Conservation (phyloP, 2,888 invertebrate genomes). For the Cepaea hortensis region DNA sequence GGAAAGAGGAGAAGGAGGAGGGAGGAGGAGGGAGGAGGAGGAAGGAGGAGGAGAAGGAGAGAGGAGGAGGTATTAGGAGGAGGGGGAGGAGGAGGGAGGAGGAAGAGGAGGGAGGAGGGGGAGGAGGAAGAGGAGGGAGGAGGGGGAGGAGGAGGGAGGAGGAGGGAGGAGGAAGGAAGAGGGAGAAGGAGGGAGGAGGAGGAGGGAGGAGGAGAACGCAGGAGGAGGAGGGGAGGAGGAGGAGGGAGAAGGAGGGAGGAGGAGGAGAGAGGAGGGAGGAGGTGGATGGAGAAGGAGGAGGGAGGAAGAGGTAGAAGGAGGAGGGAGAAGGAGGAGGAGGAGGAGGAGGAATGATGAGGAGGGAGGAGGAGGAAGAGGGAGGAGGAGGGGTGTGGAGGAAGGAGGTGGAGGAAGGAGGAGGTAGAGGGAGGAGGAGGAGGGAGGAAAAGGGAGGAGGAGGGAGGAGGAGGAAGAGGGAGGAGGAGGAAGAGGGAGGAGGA, state of each 20-base stretch:
- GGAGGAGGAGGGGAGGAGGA: not conserved
- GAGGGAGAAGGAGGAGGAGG: not conserved
- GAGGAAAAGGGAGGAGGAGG: conserved; percentile 14
- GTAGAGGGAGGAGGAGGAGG: not conserved
- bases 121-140: conserved; percentile 18
- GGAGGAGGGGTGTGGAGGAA: too few species aligned
- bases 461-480: not conserved
- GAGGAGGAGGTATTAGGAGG: too few species aligned
- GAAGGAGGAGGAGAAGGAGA: not conserved
- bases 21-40: conserved; percentile 21
- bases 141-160: conserved; percentile 22
- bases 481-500: conserved; percentile 15
- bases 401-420: not conserved
- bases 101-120: not conserved
- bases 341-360: too few species aligned
- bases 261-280: not conserved
- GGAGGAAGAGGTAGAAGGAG: too few species aligned
- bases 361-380: too few species aligned
- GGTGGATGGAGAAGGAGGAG: too few species aligned
- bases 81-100: not conserved
- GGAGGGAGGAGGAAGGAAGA: conserved; percentile 17
- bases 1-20: not conserved
- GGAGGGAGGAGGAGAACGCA: not conserved
- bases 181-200: conserved; percentile 16
- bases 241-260: not conserved